Evolutionary conservation across 2,797 vertebrate genomes (phyloP), one percentile per base, ranked within the genome.

Genomic region (Cebuella pygmaea): DNA sequence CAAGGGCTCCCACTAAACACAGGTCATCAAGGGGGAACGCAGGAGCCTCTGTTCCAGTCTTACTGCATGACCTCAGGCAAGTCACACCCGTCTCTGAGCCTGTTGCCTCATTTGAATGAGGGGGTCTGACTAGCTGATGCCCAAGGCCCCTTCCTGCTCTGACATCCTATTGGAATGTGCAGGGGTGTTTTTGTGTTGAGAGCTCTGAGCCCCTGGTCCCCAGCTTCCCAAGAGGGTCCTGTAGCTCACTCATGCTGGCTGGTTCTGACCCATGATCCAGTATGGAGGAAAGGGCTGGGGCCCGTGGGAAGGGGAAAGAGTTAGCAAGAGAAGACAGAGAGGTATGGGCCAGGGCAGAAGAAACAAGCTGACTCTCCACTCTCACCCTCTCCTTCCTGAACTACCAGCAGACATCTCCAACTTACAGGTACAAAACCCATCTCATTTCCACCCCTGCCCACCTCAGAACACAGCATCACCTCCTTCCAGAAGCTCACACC

Each of bases 1-100:
- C 75, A 9, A 0, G 5, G 4, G 11, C 7, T 30, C 50, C 36
- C 6, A 0, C 8, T n/a, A 4, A 26, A 59, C 8, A 6, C 0
- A 74, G 74, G 50, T 87, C 11, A 3, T 39, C 1, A 5, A 8
- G 1, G 0, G 30, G 20, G 81, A 24, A 36, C 4, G 22, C 0
- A 4, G 41, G 26, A 26, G 4, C 59, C 30, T 13, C 67, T 48
- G 82, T 2, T 82, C 39, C 19, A 6, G 30, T 22, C 61, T 84
- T 36, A 12, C 9, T 26, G 76, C 0, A 1, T 3, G 48, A n/a
- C 30, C 39, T 4, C 0, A 22, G n/a, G 33, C 33, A 75, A 33
- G 61, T 33, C 72, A 20, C 55, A 26, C 11, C 19, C 8, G 57
- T 15, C 88, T 36, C 48, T n/a, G 75, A 20, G 2, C 72, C 61